Conservation (phyloP, 2,797 vertebrate species). For the Poeciliopsis turneri region DNA sequence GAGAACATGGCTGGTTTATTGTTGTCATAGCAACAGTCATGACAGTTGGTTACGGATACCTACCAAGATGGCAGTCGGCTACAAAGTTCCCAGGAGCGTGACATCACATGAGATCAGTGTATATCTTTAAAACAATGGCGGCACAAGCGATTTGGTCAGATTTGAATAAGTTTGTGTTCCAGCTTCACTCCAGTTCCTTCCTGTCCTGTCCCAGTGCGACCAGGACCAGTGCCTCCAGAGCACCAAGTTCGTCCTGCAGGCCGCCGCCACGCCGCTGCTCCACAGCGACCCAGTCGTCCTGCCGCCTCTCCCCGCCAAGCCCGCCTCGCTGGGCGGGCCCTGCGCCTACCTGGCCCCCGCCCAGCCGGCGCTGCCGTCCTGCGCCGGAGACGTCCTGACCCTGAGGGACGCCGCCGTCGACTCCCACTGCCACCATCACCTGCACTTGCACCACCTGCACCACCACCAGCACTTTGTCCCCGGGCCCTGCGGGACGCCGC, state of each 20-base stretch:
- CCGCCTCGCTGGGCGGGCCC: conserved; percentile 80
- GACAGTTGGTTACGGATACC: no score
- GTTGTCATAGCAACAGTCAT: no score
- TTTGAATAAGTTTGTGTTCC: no score
- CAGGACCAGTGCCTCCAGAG: conserved; percentile 97
- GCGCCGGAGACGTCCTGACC: conserved; percentile 69
- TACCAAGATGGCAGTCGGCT: no score
- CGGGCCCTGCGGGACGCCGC: conserved; percentile 82
- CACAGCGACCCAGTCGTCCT: conserved; percentile 82
- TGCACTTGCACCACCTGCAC: conserved; percentile 47
- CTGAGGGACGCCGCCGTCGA: conserved; percentile 76
- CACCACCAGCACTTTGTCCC: conserved; percentile 82
- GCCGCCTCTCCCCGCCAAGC: conserved; percentile 84
- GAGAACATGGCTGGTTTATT: no score
- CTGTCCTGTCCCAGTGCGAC: conserved; percentile 85
- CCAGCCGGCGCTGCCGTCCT: conserved; percentile 85
- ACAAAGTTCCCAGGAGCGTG: no score
- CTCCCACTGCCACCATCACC: conserved; percentile 72
- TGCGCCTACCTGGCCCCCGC: conserved; percentile 86
- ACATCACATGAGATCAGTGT: no score
- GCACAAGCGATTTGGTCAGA: no score
- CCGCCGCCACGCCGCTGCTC: conserved; percentile 89
- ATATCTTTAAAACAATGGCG: no score
- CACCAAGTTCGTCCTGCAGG: conserved; percentile 97
- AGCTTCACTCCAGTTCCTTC: neutral